These are phyloP conservation scores for Balearica regulorum DNA, from an alignment of 2,797 vertebrate species.

Conservation along the genomic window DNA sequence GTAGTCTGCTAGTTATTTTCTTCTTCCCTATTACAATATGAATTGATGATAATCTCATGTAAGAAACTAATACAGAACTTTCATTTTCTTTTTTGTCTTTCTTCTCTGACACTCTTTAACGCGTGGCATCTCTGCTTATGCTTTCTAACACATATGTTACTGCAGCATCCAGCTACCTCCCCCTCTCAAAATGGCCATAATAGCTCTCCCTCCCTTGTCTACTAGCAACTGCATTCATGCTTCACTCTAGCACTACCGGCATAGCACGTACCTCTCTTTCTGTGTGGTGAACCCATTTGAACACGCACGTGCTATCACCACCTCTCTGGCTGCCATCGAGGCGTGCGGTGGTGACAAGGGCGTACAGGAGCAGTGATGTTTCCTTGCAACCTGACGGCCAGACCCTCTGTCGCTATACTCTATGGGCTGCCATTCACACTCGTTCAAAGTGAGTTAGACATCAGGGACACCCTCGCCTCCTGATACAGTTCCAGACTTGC, in stretches of 20 bases:
- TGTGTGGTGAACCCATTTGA: neutral
- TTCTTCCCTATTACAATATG: neutral
- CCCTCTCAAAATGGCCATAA: neutral
- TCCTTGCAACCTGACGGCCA: neutral
- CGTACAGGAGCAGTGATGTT: neutral
- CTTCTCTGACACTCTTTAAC: neutral
- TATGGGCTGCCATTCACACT: neutral
- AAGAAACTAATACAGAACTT: neutral
- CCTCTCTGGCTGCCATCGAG: neutral
- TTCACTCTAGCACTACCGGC: neutral
- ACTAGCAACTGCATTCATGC: neutral
- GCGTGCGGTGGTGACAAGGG: rapidly evolving
- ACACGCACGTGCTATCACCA: rapidly evolving
- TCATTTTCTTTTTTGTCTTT: neutral
- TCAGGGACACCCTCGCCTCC: neutral
- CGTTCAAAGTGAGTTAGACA: neutral
- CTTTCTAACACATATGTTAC: neutral
- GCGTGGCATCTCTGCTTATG: neutral
- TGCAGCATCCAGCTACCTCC: neutral
- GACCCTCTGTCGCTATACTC: neutral
- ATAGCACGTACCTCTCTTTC: neutral
- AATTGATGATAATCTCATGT: neutral
- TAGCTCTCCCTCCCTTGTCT: neutral
- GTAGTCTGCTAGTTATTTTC: neutral
- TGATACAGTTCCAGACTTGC: neutral